phyloP scores from a whole-genome alignment of 2,113 vertebrate species.

The Empidonax alnorum region DNA sequence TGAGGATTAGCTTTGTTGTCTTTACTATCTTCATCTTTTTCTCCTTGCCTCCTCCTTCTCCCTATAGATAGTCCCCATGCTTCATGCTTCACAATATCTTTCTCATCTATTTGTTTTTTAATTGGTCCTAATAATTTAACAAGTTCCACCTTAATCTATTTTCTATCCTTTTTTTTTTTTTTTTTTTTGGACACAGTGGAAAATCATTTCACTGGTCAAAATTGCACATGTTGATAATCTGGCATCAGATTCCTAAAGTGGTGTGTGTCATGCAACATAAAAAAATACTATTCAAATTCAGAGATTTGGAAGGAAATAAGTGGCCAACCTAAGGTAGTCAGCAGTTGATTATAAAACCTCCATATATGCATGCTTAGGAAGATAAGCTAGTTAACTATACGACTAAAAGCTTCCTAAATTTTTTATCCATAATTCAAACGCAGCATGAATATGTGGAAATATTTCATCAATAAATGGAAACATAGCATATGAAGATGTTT shows the following conservation, averaged over 20 bases:
- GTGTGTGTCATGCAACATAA: not conserved
- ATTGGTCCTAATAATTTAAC: not conserved
- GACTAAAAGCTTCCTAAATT: not conserved
- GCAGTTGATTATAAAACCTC: not conserved
- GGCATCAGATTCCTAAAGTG: not conserved
- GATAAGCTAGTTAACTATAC: not conserved
- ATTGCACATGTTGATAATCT: not conserved
- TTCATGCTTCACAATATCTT: not conserved
- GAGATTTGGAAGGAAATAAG: not conserved
- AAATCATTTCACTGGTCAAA: not conserved
- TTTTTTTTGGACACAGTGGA: not conserved
- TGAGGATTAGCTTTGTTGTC: not conserved
- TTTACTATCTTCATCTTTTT: not conserved
- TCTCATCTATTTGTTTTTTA: not conserved
- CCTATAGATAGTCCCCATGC: not conserved
- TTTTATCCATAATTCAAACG: not conserved
- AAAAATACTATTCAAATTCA: not conserved
- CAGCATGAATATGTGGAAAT: not conserved
- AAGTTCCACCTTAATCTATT: not conserved
- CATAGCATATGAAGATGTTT: not conserved
- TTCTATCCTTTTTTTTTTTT: not conserved
- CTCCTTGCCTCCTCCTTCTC: not conserved
- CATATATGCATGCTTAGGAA: not conserved
- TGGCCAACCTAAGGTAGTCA: not conserved
- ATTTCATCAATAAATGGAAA: not conserved